Evolutionary conservation across 2,888 invertebrate species (phyloP).

Genomic region (Tupiocoris notatus): DNA sequence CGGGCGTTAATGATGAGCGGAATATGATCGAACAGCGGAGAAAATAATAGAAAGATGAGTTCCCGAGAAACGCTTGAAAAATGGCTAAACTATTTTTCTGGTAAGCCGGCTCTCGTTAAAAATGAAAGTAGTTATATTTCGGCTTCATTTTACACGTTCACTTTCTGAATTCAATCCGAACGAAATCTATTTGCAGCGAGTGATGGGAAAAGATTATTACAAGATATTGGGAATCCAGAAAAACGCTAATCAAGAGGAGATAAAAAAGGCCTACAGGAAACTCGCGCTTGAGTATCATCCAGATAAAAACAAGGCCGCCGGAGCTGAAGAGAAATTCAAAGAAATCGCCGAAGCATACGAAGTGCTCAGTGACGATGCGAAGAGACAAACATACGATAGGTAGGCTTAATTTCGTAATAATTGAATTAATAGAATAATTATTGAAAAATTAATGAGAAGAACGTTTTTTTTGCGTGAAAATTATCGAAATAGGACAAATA

Average conservation of each 20-base stretch:
- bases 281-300: conserved; percentile 47
- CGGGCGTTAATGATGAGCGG: no score
- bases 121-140: neutral
- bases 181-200: neutral
- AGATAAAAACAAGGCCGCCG: conserved; percentile 47
- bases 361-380: conserved; percentile 45
- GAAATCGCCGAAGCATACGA: conserved; percentile 48
- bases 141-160: neutral
- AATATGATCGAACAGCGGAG: no score
- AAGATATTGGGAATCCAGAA: conserved; percentile 44
- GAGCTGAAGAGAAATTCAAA: conserved; percentile 48
- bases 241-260: conserved; percentile 45
- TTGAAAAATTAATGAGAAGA: no score
- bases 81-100: neutral
- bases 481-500: no score
- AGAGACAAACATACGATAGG: conserved; percentile 53
- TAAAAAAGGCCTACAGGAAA: conserved; percentile 46
- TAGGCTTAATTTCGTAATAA: conserved; percentile 51
- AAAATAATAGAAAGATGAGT: no score
- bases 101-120: neutral
- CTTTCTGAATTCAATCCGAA: neutral
- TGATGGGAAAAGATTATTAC: conserved; percentile 47
- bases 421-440: neutral
- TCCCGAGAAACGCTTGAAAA: no score
- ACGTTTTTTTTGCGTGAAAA: no score